Percentiles rank a stretch among this genome's conserved stretches.
These are phyloP conservation scores for Poeciliopsis turrubarensis DNA, from an alignment of 2,113 vertebrate genomes.

Conservation along the genomic window DNA sequence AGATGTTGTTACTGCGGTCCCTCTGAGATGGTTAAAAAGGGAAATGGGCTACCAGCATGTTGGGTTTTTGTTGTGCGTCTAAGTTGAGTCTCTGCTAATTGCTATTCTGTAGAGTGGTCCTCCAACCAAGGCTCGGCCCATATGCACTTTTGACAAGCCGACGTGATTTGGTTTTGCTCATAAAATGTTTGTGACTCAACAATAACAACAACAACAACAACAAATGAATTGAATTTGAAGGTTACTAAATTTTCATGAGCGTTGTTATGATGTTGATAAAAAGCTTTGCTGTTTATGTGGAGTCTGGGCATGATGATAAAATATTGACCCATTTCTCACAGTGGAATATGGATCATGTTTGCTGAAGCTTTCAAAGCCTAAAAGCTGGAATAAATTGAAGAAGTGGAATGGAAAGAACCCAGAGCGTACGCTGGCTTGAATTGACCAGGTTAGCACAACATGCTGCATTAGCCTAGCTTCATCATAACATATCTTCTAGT, in stretches of 20 bases:
- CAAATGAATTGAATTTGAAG: conserved; percentile 58
- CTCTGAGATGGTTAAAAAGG: not conserved
- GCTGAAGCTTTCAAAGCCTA: conserved; percentile 13
- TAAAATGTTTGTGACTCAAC: conserved; percentile 24
- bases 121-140: not conserved
- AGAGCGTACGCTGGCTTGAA: too few relatives aligned
- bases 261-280: conserved; percentile 30
- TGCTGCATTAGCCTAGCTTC: too few relatives aligned
- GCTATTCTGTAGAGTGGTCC: not conserved
- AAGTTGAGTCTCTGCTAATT: not conserved
- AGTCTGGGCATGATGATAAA: conserved; percentile 10
- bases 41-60: not conserved
- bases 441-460: too few relatives aligned
- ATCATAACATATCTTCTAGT: too few relatives aligned
- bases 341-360: conserved; percentile 48
- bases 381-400: not conserved
- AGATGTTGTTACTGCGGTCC: not conserved
- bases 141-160: conserved; percentile 12
- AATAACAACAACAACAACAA: not conserved
- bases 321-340: conserved; percentile 38
- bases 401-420: not conserved
- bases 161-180: conserved; percentile 35
- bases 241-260: conserved; percentile 61
- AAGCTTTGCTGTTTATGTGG: not conserved
- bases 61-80: not conserved